Evolutionary conservation across 2,888 invertebrate species (phyloP).

Genomic region (Conistra vaccinii): DNA sequence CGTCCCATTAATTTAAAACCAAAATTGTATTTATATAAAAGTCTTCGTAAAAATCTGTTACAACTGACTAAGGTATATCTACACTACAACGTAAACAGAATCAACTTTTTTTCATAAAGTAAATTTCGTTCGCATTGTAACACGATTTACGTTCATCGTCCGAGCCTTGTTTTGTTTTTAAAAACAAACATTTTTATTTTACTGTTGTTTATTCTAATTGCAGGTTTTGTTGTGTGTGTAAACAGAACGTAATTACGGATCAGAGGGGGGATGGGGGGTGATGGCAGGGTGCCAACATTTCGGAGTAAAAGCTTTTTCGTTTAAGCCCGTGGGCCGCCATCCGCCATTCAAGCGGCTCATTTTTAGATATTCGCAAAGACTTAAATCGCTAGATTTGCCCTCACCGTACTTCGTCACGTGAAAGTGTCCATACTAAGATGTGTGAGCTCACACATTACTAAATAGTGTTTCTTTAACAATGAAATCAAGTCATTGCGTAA

Average conservation of each 20-base stretch:
- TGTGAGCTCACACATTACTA: background rate
- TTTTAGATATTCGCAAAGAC: constrained; percentile 35
- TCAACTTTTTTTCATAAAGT: constrained; percentile 53
- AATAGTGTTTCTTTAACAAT: background rate
- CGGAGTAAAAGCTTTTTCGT: constrained; percentile 53
- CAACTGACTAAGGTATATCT: constrained; percentile 46
- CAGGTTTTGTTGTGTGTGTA: constrained; percentile 68
- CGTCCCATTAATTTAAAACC: constrained; percentile 32
- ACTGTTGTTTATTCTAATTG: constrained; percentile 72
- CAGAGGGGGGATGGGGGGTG: constrained; percentile 37
- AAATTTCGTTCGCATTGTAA: constrained; percentile 53
- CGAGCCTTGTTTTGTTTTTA: constrained; percentile 58
- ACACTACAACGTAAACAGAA: constrained; percentile 31
- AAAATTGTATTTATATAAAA: constrained; percentile 47
- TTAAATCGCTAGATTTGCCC: background rate
- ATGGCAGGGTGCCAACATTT: constrained; percentile 58
- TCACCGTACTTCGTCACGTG: background rate
- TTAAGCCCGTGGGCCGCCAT: constrained; percentile 27
- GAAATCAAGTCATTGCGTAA: background rate
- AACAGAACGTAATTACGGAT: constrained; percentile 71
- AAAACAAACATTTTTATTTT: constrained; percentile 65
- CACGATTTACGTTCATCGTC: constrained; percentile 56
- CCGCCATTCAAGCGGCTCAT: constrained; percentile 30
- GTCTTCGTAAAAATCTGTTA: constrained; percentile 31
- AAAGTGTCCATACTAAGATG: no score